Evolutionary conservation across 2,888 invertebrate genomes (phyloP), one percentile per base, ranked within the genome.

Genomic region (Aleiodes alternator): DNA sequence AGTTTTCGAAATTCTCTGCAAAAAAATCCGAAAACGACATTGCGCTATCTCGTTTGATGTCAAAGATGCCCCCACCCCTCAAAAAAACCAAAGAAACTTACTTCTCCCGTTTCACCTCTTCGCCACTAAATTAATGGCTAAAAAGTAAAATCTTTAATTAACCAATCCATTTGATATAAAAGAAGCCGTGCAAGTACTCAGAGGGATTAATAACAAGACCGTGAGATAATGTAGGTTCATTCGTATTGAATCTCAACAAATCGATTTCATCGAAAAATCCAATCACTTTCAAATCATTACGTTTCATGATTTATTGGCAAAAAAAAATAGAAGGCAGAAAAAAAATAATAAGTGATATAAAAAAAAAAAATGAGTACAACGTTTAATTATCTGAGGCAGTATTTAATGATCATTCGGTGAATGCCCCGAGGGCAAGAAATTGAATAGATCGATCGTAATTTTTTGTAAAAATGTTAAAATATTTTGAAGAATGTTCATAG

Each of bases 191-290:
- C 9, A 56, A 56, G 29, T 16, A 55, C 23, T 23, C 56, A 16
- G 57, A 11, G 29, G n/a, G 57, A 11, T 34, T 57, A 3, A 34
- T 12, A 0, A 31, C 57, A 57, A 57, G 34, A 31, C 57, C 34
- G 57, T 57, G 57, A 31, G 57, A 57, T 57, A 57, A 31, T 34
- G 29, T 1, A 29, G 12, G 29, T 29, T 9, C 31, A 12, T 64
- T 6, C 34, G 50, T 23, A 64, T 43, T 70, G 23, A 64, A 77
- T 59, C 38, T 57, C 55, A 48, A 61, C 31, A 56, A 38, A 57
- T 55, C 48, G 55, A 43, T 51, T 57, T 55, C 53, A 64, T 70
- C 56, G 31, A 48, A 70, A 71, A 61, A 69, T 70, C 72, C 77
- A 68, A 56, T 76, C 31, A 29, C 29, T 29, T 31, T 31, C 11